Evolutionary conservation across 2,797 vertebrate species (phyloP), one percentile per base, ranked within the genome.

Genomic region (Hydrophis major): DNA sequence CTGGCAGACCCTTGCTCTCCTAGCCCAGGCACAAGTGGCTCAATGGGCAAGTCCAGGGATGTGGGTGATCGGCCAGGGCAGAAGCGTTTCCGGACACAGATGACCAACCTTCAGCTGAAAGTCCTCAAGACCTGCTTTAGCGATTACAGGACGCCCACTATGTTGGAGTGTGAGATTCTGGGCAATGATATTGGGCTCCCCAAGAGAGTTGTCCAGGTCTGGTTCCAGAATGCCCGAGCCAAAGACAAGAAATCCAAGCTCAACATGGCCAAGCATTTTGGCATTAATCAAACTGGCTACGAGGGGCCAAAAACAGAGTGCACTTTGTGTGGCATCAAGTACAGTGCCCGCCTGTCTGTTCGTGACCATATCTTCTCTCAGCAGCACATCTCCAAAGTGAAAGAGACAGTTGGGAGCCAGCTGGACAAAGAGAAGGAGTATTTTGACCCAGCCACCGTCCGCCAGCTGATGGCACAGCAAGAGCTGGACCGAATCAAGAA

Each of bases 191-290:
- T 99, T 97, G 99, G 99, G 98, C 99, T 99, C 98, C 99, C 99
- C 98, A 99, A 99, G 98, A 99, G 99, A 98, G 99, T 99, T 93
- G 99, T 99, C 97, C 99, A 99, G 98, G 99, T 99, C 97, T 99
- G 99, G 99, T 99, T 99, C 98, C 99, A 99, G 98, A 99, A 99
- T 97, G 99, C 99, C 92, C 98, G 99, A 96, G 99, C 99, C 57
- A 99, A 99, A 97, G 99, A 99, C 96, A 99, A 99, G 98, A 99
- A 99, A 97, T 98, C 99, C 94, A 99, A 99, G 97, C 98, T 99
- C 95, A 99, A 99, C 97, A 99, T 99, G 99, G 99, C 99, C 97
- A 99, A 99, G 98, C 99, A 99, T 98, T 99, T 99, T 94, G 99
- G 99, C 97, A 99, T 99, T 97, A 99, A 99, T 98, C 99, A 99